Conservation (phyloP, 2,113 vertebrate species). For the Oreochromis aureus region DNA sequence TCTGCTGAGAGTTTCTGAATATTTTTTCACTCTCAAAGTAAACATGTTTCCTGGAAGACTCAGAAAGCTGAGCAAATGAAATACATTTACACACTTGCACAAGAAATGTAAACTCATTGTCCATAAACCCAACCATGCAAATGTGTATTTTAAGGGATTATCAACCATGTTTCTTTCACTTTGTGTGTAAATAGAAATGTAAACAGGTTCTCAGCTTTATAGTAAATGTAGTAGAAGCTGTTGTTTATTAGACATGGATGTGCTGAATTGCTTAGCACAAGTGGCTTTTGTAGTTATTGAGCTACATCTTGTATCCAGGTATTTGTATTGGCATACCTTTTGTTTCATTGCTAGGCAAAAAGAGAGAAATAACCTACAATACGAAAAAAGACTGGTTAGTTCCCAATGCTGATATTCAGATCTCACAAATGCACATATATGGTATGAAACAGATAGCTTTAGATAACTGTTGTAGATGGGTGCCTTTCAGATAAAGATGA, state of each 20-base stretch:
- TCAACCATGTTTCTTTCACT: neutral
- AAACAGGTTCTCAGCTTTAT: neutral
- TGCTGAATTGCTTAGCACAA: neutral
- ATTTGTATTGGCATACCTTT: neutral
- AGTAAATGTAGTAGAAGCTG: neutral
- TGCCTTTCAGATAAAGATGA: neutral
- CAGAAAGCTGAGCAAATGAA: neutral
- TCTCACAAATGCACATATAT: neutral
- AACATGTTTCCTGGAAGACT: conserved; percentile 1
- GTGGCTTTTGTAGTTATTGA: neutral
- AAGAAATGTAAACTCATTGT: neutral
- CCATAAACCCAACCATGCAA: neutral
- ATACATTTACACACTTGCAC: neutral
- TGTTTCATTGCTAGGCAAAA: neutral
- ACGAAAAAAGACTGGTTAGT: neutral
- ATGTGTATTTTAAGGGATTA: neutral
- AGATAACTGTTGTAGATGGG: neutral
- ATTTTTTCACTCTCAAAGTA: neutral
- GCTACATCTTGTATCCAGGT: neutral
- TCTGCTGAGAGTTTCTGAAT: neutral
- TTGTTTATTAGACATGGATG: neutral
- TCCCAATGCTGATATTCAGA: neutral
- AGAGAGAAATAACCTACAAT: neutral
- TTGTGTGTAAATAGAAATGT: neutral
- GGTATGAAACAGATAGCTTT: neutral